Evolutionary conservation across 2,797 vertebrate species (phyloP).

Genomic region (Trachurus trachurus): DNA sequence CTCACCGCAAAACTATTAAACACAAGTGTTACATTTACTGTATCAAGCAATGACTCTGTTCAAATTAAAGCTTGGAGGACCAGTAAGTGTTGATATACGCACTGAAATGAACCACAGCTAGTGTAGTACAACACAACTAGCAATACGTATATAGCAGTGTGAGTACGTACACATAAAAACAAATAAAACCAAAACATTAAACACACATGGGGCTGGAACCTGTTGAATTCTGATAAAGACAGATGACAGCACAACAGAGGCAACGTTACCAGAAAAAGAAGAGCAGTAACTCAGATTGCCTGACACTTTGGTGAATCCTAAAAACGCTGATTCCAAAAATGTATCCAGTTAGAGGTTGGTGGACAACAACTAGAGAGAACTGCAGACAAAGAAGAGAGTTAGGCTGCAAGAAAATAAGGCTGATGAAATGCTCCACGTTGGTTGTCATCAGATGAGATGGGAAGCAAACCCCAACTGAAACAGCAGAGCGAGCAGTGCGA

Average conservation of each 20-base stretch:
- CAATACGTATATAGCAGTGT: not conserved
- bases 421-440: constrained; percentile 26
- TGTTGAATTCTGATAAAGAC: not conserved
- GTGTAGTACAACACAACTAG: not conserved
- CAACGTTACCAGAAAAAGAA: not conserved
- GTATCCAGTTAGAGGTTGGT: not conserved
- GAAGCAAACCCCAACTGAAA: constrained; percentile 7
- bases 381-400: not conserved
- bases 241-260: not conserved
- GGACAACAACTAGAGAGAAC: constrained; percentile 7
- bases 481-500: constrained; percentile 15
- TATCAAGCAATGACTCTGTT: not conserved
- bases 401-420: constrained; percentile 18
- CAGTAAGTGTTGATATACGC: not conserved
- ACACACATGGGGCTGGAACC: not conserved
- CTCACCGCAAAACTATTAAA: constrained; percentile 22
- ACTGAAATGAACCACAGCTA: too few species aligned
- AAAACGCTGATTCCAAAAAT: constrained; percentile 6
- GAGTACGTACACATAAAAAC: not conserved
- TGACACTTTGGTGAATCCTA: constrained; percentile 4
- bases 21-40: constrained; percentile 9
- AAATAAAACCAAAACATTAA: not conserved
- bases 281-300: constrained; percentile 1
- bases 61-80: constrained; percentile 13
- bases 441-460: constrained; percentile 12